Base-by-base conservation (phyloP, 2,888 invertebrate genomes). In the Tromatobia lineatoria region DNA sequence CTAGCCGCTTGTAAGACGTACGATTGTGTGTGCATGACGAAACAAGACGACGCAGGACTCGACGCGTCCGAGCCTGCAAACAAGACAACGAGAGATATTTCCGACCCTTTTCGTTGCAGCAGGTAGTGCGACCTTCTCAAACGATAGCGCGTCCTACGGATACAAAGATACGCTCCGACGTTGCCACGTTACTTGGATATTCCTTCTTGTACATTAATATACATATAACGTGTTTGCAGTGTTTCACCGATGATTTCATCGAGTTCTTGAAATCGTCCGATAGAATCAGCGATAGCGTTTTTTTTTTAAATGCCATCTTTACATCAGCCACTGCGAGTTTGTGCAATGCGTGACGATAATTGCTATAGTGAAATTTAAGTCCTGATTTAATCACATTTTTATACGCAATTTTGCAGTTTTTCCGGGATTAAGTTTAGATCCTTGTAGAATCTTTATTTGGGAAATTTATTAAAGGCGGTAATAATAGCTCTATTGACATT, bases 161-260 rank as follows among this genome's bases (percentile, higher is more conserved):
- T 66, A 38, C 66, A 45, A 76, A 76, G 38, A 52, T 54, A 52
- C 11, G 25, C 38, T 38, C 52, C 75, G 52, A 64, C 75, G 75
- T 76, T 76, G 75, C 75, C 66, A 76, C 66, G 75, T 76, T 76
- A 76, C 64, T 47, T 13, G 8, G 64, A 52, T 61, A 64, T 64
- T 50, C 18, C 34, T 66, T 25, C 42, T 8, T 18, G 7, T 34
- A 34, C 34, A 20, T 38, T 59, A 45, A 8, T n/a, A 71, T 54
- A n/a, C 11, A 25, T 25, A 47, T 47, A 25, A 23, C 50, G 8
- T 25, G 3, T 7, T 45, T 29, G 10, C 13, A n/a, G n/a, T 18
- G 23, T 20, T 15, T 23, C 8, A 42, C 13, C 11, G 42, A 71
- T 59, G 20, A 57, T 73, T 59, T 71, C 57, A 57, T 71, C 71